phyloP scores from a whole-genome alignment of 2,113 vertebrate genomes.

The Helogale parvula region DNA sequence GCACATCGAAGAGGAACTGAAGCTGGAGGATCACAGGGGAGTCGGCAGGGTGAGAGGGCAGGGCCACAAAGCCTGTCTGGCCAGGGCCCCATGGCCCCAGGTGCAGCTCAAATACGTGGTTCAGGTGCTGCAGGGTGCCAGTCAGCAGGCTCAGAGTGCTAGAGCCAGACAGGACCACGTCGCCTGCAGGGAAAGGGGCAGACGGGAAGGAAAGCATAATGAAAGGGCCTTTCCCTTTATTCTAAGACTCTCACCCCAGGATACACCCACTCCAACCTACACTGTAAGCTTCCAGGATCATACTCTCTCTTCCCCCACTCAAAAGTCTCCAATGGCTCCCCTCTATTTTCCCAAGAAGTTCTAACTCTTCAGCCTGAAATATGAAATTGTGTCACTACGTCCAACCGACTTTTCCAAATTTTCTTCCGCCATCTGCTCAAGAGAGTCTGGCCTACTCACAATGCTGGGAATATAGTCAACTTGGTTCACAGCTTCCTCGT shows the following conservation, averaged over 20 bases:
- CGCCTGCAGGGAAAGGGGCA: conserved; percentile 84
- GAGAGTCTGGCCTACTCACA: neutral
- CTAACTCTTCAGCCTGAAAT: neutral
- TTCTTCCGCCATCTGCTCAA: conserved; percentile 5
- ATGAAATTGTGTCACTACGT: neutral
- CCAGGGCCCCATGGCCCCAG: conserved; percentile 91
- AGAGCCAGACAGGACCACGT: conserved; percentile 92
- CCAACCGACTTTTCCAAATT: neutral
- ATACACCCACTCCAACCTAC: neutral
- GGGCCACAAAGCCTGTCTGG: conserved; percentile 93
- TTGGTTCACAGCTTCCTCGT: neutral
- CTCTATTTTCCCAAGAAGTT: neutral
- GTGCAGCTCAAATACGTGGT: conserved; percentile 92
- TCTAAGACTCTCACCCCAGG: neutral
- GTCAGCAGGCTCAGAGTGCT: conserved; percentile 93
- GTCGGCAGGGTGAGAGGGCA: conserved; percentile 95
- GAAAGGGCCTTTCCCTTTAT: neutral
- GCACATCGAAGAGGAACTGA: conserved; percentile 96
- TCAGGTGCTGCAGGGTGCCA: conserved; percentile 92
- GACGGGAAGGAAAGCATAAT: neutral
- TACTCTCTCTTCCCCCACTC: neutral
- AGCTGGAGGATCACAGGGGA: conserved; percentile 91
- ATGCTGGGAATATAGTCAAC: neutral
- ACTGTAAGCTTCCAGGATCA: neutral
- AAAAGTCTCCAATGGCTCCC: neutral